A percentile compares a stretch with the other conserved stretches of the same genome.
phyloP scores from a whole-genome alignment of 1,140 invertebrate species.

The Augochlora pura region DNA sequence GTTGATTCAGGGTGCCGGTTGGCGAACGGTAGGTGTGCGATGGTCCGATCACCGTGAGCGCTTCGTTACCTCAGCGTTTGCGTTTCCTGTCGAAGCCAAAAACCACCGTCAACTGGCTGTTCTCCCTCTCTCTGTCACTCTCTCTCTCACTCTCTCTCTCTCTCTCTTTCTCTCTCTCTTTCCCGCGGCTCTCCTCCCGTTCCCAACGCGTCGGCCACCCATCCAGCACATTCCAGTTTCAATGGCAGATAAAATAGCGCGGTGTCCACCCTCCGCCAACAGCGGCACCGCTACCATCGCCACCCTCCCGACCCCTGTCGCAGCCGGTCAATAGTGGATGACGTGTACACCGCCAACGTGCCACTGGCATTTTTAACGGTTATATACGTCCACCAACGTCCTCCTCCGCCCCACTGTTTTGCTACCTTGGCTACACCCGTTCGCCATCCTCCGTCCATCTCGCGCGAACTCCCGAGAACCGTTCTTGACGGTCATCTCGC shows the following conservation, averaged over 20 bases:
- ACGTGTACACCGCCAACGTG: slow-evolving; percentile 55
- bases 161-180: too few relatives aligned
- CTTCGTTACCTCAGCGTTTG: slow-evolving; percentile 58
- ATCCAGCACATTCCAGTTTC: slow-evolving; percentile 58
- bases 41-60: slow-evolving; percentile 43
- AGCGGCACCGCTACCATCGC: slow-evolving; percentile 24
- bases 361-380: slow-evolving; percentile 60
- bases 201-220: not conserved
- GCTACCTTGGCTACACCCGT: not conserved
- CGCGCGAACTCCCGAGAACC: not conserved
- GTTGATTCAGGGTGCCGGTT: slow-evolving; percentile 1
- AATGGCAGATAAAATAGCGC: slow-evolving; percentile 65
- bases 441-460: not conserved
- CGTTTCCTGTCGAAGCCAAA: slow-evolving; percentile 53
- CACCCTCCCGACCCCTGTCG: slow-evolving; percentile 6
- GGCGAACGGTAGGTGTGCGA: not conserved
- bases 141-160: too few relatives aligned
- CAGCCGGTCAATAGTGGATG: slow-evolving; percentile 60
- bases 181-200: too few relatives aligned
- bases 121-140: not conserved
- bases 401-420: not conserved
- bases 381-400: slow-evolving; percentile 13
- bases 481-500: not conserved
- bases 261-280: slow-evolving; percentile 53
- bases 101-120: slow-evolving; percentile 49